Percentiles rank a stretch among this genome's conserved stretches.
Evolutionary conservation across 2,113 vertebrate species (phyloP).

Genomic region (Brachypteracias leptosomus): DNA sequence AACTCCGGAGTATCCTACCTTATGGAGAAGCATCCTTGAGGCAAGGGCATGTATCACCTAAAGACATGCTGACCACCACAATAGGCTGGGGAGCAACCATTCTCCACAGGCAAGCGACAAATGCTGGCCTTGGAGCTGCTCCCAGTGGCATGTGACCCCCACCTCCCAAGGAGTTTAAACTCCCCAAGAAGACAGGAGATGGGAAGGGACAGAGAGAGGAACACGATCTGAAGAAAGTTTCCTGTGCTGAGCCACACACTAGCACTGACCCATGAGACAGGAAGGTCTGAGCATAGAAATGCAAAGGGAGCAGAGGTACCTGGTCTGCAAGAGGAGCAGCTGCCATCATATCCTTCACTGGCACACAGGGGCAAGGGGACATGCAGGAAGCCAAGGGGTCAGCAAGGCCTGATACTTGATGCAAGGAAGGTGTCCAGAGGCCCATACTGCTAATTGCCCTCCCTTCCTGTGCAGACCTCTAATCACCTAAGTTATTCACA

Average conservation of each 20-base stretch:
- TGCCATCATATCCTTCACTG: background rate
- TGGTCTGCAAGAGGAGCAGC: background rate
- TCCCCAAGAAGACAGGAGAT: background rate
- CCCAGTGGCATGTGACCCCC: background rate
- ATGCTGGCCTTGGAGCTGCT: background rate
- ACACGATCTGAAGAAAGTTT: background rate
- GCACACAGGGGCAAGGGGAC: background rate
- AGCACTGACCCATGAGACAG: background rate
- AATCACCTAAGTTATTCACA: background rate
- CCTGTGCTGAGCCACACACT: background rate
- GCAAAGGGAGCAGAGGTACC: background rate
- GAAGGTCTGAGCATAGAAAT: background rate
- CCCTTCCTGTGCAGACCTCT: background rate
- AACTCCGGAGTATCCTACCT: background rate
- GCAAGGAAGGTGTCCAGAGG: background rate
- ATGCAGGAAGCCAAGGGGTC: background rate
- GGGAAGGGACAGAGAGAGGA: background rate
- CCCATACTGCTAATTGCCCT: accelerated
- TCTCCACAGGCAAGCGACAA: background rate
- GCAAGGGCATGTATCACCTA: background rate
- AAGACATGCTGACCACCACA: background rate
- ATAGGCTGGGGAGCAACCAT: background rate
- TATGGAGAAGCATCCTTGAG: background rate
- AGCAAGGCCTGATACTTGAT: background rate
- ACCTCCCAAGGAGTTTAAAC: background rate